Percentiles rank a stretch among this genome's conserved stretches.
These are phyloP conservation scores for Gallinago nigripennis DNA, from an alignment of 2,797 vertebrate species.

Conservation along the genomic window DNA sequence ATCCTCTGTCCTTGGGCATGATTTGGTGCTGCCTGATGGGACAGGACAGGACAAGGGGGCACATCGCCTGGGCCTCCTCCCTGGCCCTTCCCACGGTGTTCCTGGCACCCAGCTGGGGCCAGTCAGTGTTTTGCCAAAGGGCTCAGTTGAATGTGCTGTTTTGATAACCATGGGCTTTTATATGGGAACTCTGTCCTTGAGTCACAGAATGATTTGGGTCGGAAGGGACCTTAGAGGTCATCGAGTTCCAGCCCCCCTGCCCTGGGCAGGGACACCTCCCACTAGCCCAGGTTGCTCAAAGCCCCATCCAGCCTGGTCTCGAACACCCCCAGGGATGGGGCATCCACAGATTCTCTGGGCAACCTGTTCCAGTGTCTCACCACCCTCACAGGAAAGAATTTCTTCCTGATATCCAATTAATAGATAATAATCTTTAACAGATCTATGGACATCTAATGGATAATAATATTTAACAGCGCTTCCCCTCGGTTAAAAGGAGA, in stretches of 20 bases:
- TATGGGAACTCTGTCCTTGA: neutral
- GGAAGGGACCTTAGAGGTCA: too few species aligned
- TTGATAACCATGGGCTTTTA: neutral
- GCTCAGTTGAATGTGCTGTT: neutral
- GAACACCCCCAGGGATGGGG: too few species aligned
- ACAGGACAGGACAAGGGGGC: neutral
- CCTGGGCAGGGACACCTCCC: too few species aligned
- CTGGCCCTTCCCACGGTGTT: neutral
- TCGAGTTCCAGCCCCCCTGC: too few species aligned
- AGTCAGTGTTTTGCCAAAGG: rapidly evolving
- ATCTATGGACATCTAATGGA: too few species aligned
- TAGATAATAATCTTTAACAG: neutral
- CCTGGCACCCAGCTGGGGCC: neutral
- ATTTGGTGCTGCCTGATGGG: neutral
- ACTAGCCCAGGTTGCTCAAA: too few species aligned
- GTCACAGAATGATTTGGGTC: too few species aligned
- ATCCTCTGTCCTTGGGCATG: rapidly evolving
- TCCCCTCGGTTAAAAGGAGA: neutral
- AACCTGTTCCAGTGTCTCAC: too few species aligned
- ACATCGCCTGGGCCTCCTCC: neutral
- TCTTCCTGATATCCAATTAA: too few species aligned
- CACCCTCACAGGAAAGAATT: too few species aligned
- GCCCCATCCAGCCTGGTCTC: too few species aligned
- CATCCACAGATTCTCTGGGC: too few species aligned
- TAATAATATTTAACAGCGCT: neutral